These are phyloP conservation scores for Mylabris sibirica DNA, from an alignment of 2,888 invertebrate species.

Conservation along the genomic window DNA sequence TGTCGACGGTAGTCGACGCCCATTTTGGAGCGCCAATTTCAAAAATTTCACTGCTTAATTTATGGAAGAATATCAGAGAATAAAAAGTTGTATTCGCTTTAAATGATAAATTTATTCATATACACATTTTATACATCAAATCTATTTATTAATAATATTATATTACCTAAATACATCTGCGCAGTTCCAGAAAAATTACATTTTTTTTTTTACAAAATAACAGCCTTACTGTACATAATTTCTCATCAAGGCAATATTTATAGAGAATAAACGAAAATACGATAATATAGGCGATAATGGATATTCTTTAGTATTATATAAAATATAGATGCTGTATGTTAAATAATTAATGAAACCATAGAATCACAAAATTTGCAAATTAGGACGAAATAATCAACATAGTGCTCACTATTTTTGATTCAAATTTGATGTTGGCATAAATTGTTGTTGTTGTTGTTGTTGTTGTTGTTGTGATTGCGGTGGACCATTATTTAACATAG, in stretches of 20 bases:
- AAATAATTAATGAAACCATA: conserved; percentile 33
- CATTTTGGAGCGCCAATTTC: background rate
- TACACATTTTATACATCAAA: conserved; percentile 38
- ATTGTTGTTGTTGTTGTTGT: conserved; percentile 43
- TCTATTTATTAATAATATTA: conserved; percentile 28
- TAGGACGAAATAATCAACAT: conserved; percentile 3
- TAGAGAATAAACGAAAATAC: conserved; percentile 30
- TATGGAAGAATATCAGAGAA: background rate
- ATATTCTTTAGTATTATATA: conserved; percentile 5
- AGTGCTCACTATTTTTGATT: conserved; percentile 43
- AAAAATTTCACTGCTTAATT: background rate
- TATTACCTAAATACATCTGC: conserved; percentile 29
- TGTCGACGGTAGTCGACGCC: background rate
- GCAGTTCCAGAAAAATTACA: conserved; percentile 24
- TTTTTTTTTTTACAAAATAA: conserved; percentile 25
- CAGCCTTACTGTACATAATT: conserved; percentile 26
- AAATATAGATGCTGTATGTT: conserved; percentile 28
- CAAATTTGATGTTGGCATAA: conserved; percentile 43
- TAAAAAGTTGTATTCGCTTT: background rate
- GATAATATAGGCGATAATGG: conserved; percentile 14
- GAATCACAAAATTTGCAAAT: conserved; percentile 30
- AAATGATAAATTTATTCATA: conserved; percentile 37
- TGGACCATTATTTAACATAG: conserved; percentile 40
- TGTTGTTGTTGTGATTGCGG: conserved; percentile 14
- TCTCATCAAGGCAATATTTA: conserved; percentile 22